A percentile compares a stretch with the other conserved stretches of the same genome.
phyloP scores from a whole-genome alignment of 2,113 vertebrate genomes.

The Tychaedon coryphoeus region DNA sequence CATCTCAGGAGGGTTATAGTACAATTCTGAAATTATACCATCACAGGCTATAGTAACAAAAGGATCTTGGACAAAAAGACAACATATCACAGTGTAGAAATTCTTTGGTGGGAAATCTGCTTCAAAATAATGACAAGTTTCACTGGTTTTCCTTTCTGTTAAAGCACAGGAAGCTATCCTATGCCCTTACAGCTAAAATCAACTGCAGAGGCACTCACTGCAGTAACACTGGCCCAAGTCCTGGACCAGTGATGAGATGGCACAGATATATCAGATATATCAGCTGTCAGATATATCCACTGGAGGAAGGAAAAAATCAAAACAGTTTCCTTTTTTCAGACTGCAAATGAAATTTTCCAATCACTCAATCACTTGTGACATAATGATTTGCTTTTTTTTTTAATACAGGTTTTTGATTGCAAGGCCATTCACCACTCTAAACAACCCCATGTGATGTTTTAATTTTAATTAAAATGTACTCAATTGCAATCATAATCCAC shows the following conservation, averaged over 20 bases:
- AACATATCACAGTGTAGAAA: neutral
- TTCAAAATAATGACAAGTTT: neutral
- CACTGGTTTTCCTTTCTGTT: neutral
- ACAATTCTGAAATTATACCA: neutral
- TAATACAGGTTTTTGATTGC: neutral
- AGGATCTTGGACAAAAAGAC: neutral
- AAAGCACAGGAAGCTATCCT: neutral
- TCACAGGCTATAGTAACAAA: neutral
- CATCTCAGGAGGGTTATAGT: neutral
- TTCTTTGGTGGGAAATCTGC: neutral
- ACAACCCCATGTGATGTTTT: conserved; percentile 10
- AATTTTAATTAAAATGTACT: conserved; percentile 57
- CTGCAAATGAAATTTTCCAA: neutral
- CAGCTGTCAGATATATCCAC: neutral
- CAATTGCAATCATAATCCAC: conserved; percentile 21
- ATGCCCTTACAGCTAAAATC: neutral
- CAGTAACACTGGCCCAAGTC: too few species aligned
- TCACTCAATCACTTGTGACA: neutral
- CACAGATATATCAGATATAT: too few species aligned
- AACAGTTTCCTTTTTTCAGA: neutral
- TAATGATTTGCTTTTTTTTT: neutral
- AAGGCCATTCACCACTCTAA: neutral
- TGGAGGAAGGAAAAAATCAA: neutral
- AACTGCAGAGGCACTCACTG: neutral
- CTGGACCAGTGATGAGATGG: too few species aligned